Conservation (phyloP, 2,113 vertebrate genomes). For the Thryonomys swinderianus region DNA sequence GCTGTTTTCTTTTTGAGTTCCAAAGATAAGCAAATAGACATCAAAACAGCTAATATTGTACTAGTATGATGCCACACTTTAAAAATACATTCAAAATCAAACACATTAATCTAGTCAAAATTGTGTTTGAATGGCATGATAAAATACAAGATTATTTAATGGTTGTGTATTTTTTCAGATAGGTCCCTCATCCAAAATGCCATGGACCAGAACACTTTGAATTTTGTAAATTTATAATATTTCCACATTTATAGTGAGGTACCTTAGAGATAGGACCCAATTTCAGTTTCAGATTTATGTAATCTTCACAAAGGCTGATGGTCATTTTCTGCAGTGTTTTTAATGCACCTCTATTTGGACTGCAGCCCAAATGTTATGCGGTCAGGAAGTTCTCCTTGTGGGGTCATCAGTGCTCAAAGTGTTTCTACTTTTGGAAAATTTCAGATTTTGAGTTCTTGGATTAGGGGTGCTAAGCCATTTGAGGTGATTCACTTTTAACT, state of each 20-base stretch:
- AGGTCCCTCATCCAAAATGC: background rate
- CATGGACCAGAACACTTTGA: background rate
- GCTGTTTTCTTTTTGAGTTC: constrained; percentile 59
- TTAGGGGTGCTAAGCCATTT: background rate
- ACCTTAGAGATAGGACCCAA: background rate
- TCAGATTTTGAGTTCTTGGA: background rate
- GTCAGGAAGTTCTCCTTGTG: background rate
- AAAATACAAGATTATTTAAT: background rate
- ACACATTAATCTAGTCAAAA: background rate
- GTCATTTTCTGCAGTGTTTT: background rate
- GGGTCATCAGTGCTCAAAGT: background rate
- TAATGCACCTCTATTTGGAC: background rate
- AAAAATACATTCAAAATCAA: background rate
- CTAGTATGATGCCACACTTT: background rate
- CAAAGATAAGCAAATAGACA: constrained; percentile 45
- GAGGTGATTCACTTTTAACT: constrained; percentile 25
- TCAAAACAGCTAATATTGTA: constrained; percentile 5
- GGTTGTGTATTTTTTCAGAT: background rate
- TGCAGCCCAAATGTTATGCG: background rate
- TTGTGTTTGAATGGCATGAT: background rate
- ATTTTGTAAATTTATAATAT: background rate
- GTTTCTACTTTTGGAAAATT: background rate
- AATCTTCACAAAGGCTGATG: background rate
- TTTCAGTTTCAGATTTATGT: background rate
- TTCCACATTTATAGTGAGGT: background rate